phyloP scores from a whole-genome alignment of 1,140 invertebrate genomes.

The Lysiphlebus fabarum region DNA sequence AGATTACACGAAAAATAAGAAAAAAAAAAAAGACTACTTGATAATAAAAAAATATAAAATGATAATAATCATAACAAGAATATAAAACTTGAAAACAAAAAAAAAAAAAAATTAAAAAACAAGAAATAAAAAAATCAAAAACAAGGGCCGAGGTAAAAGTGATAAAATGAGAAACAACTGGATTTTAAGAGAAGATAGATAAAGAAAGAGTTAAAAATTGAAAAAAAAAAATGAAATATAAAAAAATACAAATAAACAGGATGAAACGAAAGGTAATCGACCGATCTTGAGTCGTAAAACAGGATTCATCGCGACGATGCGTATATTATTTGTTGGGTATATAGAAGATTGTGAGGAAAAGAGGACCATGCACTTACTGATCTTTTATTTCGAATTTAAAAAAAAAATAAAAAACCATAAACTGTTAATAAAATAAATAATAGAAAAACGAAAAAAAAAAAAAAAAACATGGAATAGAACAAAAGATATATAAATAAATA shows the following conservation, averaged over 20 bases:
- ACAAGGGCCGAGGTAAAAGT: conserved; percentile 7
- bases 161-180: not conserved
- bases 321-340: conserved; percentile 8
- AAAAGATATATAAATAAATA: not conserved
- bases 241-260: conserved; percentile 10
- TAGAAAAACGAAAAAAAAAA: not conserved
- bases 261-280: conserved; percentile 13
- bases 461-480: conserved; percentile 12
- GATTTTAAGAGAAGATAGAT: no score
- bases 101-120: conserved; percentile 5
- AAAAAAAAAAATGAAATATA: not conserved
- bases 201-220: not conserved
- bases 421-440: not conserved
- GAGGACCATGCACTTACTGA: conserved; percentile 11
- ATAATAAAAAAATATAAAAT: conserved; percentile 8
- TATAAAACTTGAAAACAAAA: not conserved
- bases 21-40: conserved; percentile 9
- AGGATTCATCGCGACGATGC: conserved; percentile 16
- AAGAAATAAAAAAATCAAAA: conserved; percentile 10
- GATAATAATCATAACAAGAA: conserved; percentile 5
- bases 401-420: not conserved
- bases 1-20: conserved; percentile 18
- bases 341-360: conserved; percentile 1
- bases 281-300: conserved; percentile 13
- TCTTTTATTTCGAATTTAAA: conserved; percentile 10